Conservation (phyloP, 2,797 vertebrate species). For the Chaetophractus vellerosus region DNA sequence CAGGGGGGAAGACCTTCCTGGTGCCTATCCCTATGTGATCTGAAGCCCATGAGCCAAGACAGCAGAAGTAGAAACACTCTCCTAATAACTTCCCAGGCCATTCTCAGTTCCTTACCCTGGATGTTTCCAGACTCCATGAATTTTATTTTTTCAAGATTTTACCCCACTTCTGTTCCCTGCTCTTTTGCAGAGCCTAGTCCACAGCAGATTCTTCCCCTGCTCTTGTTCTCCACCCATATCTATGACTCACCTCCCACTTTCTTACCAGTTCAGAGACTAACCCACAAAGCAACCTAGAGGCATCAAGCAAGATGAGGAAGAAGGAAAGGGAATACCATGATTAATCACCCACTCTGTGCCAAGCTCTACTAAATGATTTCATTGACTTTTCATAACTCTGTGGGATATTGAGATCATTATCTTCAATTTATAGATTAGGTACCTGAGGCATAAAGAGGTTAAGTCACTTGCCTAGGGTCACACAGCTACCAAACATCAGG, state of each 20-base stretch:
- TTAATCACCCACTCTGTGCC: background rate
- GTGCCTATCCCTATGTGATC: background rate
- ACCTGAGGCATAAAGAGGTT: background rate
- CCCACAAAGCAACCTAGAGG: background rate
- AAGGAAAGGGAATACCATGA: background rate
- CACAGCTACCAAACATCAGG: background rate
- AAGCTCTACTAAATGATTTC: background rate
- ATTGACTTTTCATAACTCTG: background rate
- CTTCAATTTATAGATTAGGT: background rate
- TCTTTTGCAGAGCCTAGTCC: background rate
- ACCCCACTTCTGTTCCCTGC: background rate
- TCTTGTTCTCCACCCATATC: background rate
- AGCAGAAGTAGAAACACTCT: background rate
- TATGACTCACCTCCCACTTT: background rate
- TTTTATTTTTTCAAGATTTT: background rate
- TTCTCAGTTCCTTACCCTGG: background rate
- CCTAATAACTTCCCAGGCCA: background rate
- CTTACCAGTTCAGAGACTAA: background rate
- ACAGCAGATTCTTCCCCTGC: constrained; percentile 37
- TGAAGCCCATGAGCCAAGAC: background rate
- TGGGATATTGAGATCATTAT: background rate
- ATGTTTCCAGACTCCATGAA: background rate
- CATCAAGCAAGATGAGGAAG: background rate
- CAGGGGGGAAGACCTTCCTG: background rate
- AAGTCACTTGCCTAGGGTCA: background rate